Conservation (phyloP, 2,113 vertebrate species). For the Bambusicola thoracicus region DNA sequence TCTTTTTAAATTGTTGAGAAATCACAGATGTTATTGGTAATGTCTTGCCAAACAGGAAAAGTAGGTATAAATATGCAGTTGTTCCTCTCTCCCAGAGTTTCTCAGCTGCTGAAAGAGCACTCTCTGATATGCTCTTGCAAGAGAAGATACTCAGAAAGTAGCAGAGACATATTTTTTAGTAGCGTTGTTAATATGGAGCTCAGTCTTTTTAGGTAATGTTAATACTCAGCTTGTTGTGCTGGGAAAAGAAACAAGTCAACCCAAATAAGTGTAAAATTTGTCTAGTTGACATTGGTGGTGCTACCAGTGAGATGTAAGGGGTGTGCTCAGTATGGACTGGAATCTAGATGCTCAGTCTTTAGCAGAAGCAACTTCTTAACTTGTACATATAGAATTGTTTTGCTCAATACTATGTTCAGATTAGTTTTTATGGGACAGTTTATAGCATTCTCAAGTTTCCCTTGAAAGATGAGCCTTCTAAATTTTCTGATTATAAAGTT, state of each 20-base stretch:
- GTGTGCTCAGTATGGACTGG: background rate
- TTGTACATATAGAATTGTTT: rapidly evolving
- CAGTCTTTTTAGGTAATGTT: rapidly evolving
- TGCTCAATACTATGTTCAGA: background rate
- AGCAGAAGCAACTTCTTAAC: background rate
- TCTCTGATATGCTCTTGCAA: background rate
- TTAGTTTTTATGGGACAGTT: background rate
- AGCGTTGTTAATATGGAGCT: background rate
- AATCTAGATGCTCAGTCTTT: background rate
- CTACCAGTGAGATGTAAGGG: background rate
- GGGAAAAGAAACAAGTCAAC: background rate
- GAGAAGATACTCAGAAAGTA: background rate
- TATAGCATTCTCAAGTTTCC: background rate
- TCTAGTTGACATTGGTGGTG: background rate
- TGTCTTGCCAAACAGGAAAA: background rate
- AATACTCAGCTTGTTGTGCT: background rate
- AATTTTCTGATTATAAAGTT: background rate
- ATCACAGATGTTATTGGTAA: background rate
- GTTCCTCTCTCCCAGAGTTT: background rate
- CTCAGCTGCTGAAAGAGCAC: background rate
- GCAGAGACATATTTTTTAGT: background rate
- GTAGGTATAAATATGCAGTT: background rate
- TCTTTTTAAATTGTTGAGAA: slow-evolving; percentile 20
- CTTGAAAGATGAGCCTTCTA: background rate
- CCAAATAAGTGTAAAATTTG: background rate